phyloP scores from a whole-genome alignment of 1,140 invertebrate species.

The Sycophaga agraensis region DNA sequence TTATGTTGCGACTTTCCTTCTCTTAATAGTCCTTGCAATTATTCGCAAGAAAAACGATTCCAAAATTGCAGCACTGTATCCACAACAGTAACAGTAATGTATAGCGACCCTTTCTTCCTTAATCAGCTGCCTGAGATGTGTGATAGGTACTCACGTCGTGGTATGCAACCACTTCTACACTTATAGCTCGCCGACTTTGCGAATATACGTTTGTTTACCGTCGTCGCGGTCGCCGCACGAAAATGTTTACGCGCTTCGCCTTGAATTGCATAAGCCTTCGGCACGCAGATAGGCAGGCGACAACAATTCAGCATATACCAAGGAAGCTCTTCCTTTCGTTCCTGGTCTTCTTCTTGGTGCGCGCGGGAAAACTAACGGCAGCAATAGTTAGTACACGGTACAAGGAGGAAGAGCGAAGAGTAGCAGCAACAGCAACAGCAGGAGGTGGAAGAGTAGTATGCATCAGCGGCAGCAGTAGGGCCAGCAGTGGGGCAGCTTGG shows the following conservation, averaged over 20 bases:
- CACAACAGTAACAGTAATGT: neutral
- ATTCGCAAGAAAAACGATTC: constrained; percentile 17
- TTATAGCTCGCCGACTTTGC: neutral
- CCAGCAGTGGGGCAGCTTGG: neutral
- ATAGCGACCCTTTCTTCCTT: constrained; percentile 24
- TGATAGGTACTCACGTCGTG: neutral
- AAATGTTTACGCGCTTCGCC: constrained; percentile 40
- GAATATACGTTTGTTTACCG: constrained; percentile 18
- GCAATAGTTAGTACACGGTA: too few species aligned
- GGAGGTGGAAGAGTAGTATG: neutral
- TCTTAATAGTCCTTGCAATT: constrained; percentile 9
- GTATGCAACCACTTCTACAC: neutral
- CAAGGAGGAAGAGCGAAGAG: neutral
- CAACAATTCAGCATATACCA: too few species aligned
- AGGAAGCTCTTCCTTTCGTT: neutral
- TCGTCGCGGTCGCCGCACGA: neutral
- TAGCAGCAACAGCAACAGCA: neutral
- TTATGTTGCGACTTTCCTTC: neutral
- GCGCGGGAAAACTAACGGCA: constrained; percentile 39
- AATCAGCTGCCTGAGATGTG: constrained; percentile 17
- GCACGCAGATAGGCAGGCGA: neutral
- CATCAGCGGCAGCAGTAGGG: neutral
- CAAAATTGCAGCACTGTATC: constrained; percentile 7
- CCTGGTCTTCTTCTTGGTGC: constrained; percentile 5
- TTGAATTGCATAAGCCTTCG: constrained; percentile 41